Base-by-base conservation (phyloP, 2,888 invertebrate genomes). In the Polyommatus icarus region DNA sequence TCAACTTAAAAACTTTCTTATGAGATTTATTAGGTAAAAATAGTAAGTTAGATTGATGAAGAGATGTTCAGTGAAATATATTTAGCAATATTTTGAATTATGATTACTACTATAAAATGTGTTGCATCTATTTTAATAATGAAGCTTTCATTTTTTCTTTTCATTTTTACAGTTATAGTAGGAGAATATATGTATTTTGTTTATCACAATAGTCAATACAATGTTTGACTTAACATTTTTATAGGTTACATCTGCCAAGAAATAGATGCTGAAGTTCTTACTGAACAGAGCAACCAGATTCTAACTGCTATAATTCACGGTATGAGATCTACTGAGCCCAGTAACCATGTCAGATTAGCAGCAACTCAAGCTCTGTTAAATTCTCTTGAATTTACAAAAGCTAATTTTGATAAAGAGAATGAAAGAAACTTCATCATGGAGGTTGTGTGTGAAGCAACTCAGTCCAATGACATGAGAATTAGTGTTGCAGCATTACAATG, bases 401-500 rank as follows among this genome's bases (percentile, higher is more conserved):
- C 98, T 50, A 99, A 99, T 94, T 99, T 99, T 92, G 99, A 99
- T 84, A 98, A 98, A 88, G 99, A 99, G 95, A 96, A 97, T 79
- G 99, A 99, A 92, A 95, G 99, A 82, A 99, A 99, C 92, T 99
- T 98, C 89, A 99, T 99, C 78, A 99, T 99, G 99, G 99, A 99
- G 94, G 99, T 99, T 77, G 99, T 99, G 8, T 99, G 99, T 94
- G 99, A 99, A 94, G 98, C 99, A 3, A 99, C 99, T 1, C 99
- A 99, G 90, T 98, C 98, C 7, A 92, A 95, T 76, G 98, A 99
- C 87, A 97, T 97, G 79, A 97, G 98, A 91, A 98, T 99, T 76
- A 96, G 97, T 94, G 99, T 99, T 20, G 99, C 99, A 12, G 99
- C 99, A 3, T 95, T 99, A 78, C 99, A 99, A 90, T 99, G 99